A percentile compares a stretch with the other conserved stretches of the same genome.
Conservation (phyloP, 2,797 vertebrate species). For the Australoheros facetus region DNA sequence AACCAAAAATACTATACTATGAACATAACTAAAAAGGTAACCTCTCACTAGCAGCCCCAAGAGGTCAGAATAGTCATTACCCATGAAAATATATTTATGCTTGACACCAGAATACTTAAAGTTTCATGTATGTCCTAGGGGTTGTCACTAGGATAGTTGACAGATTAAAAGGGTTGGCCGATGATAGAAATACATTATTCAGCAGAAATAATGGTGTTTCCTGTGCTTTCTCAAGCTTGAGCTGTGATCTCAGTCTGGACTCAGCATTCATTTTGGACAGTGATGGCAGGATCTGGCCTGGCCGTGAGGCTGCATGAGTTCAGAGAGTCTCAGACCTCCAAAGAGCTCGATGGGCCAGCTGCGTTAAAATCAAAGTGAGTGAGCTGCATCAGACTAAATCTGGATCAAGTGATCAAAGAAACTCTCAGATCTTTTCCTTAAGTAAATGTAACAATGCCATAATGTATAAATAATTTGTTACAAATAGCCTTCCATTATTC, state of each 20-base stretch:
- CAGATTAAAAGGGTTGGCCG: background rate
- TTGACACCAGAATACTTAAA: background rate
- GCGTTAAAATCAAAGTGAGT: slow-evolving; percentile 20
- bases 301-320: slow-evolving; percentile 72
- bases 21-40: background rate
- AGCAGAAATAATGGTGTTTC: background rate
- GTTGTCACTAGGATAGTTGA: background rate
- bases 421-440: background rate
- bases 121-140: background rate
- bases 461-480: background rate
- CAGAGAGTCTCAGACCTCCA: slow-evolving; percentile 47
- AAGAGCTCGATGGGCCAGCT: background rate
- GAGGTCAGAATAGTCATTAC: background rate
- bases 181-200: background rate
- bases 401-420: background rate
- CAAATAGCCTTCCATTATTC: background rate
- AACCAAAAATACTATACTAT: background rate
- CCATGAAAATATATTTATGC: background rate
- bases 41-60: background rate
- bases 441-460: background rate
- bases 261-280: background rate
- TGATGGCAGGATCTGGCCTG: slow-evolving; percentile 66
- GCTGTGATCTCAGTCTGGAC: background rate
- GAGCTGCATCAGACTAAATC: no score
- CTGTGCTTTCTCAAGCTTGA: background rate